Conservation (phyloP, 2,113 vertebrate genomes). For the Halcyon malimbica region DNA sequence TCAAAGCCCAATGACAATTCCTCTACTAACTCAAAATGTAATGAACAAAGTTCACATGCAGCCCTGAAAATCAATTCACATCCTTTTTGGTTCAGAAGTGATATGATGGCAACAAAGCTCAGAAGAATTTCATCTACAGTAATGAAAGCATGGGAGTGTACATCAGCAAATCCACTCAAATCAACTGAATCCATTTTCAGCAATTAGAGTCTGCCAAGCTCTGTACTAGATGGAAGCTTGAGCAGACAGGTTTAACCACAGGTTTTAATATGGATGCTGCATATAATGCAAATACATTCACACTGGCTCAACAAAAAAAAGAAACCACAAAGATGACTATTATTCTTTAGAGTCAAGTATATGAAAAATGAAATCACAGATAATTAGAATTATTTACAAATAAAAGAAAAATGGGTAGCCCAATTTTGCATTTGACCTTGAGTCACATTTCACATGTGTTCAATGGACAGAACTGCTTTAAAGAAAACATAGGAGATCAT, state of each 20-base stretch:
- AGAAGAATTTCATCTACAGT: not conserved
- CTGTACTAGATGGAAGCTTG: not conserved
- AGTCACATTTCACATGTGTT: not conserved
- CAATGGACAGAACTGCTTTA: not conserved
- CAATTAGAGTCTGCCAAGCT: not conserved
- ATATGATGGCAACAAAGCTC: not conserved
- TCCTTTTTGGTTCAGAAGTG: not conserved
- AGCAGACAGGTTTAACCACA: not conserved
- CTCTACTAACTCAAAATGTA: not conserved
- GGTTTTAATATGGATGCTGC: not conserved
- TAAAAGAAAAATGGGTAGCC: not conserved
- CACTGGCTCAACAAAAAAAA: not conserved
- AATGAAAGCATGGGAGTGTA: not conserved
- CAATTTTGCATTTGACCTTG: not conserved
- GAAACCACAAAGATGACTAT: accelerated
- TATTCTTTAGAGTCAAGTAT: not conserved
- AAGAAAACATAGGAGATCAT: not conserved
- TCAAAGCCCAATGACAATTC: not conserved
- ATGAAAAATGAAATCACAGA: not conserved
- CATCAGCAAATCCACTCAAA: not conserved
- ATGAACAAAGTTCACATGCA: not conserved
- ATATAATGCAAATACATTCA: not conserved
- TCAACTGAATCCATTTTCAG: not conserved
- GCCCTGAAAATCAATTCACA: not conserved
- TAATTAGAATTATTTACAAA: not conserved